These are phyloP conservation scores for Ursus arctos DNA, from an alignment of 2,113 vertebrate genomes.

Conservation along the genomic window DNA sequence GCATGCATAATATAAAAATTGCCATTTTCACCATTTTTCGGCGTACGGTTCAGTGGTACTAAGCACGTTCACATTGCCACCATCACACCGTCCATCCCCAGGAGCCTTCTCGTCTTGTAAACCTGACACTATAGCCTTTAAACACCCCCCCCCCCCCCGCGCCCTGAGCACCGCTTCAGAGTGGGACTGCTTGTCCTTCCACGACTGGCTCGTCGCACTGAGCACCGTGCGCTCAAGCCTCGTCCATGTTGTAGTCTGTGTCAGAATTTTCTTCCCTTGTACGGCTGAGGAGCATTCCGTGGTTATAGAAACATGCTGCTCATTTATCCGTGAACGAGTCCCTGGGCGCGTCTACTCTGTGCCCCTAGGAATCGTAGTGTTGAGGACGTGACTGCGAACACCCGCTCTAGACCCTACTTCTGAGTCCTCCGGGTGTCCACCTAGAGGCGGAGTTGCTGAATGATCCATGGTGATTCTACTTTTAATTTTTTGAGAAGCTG, in stretches of 20 bases:
- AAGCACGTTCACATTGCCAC: background rate
- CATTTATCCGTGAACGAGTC: background rate
- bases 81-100: background rate
- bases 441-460: background rate
- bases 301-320: background rate
- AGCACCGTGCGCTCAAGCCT: background rate
- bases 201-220: background rate
- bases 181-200: background rate
- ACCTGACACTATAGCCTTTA: background rate
- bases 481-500: too few relatives aligned
- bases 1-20: background rate
- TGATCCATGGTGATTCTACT: background rate
- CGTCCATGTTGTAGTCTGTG: too few relatives aligned
- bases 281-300: background rate
- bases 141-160: background rate
- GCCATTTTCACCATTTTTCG: background rate
- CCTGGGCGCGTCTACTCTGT: background rate
- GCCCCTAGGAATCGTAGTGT: background rate
- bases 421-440: background rate
- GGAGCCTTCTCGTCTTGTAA: background rate
- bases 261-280: background rate
- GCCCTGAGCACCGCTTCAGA: background rate
- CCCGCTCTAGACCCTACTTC: background rate
- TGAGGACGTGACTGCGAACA: background rate
- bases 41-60: rapidly evolving